Conservation (phyloP, 1,140 invertebrate genomes). For the Phocides pigmalion region DNA sequence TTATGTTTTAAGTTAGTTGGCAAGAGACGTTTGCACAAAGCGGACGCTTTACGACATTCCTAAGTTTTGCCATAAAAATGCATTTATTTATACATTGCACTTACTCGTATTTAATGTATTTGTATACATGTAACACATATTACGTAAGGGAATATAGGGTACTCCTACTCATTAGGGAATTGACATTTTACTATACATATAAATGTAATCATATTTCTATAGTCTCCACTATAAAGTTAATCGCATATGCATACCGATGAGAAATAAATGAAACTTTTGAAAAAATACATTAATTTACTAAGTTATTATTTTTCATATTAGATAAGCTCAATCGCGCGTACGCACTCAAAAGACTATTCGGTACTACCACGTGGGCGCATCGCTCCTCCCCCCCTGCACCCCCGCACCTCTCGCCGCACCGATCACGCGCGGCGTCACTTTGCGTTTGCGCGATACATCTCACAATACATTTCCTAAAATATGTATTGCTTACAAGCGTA, state of each 20-base stretch:
- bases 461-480: too few species aligned
- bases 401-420: too few species aligned
- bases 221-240: constrained; percentile 27
- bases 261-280: constrained; percentile 16
- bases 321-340: too few species aligned
- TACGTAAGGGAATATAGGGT: constrained; percentile 64
- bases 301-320: too few species aligned
- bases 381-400: too few species aligned
- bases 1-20: too few species aligned
- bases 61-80: constrained; percentile 68
- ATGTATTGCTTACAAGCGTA: too few species aligned
- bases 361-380: too few species aligned
- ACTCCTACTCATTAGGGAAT: constrained; percentile 71
- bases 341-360: too few species aligned
- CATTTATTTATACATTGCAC: constrained; percentile 63
- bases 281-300: too few species aligned
- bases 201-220: constrained; percentile 49
- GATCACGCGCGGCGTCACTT: too few species aligned
- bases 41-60: constrained; percentile 53
- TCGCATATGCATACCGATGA: constrained; percentile 13
- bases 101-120: constrained; percentile 41
- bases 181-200: constrained; percentile 46
- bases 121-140: constrained; percentile 34
- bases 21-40: background rate
- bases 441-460: too few species aligned